Percentiles rank a stretch among this genome's conserved stretches.
Evolutionary conservation across 2,797 vertebrate genomes (phyloP).

Genomic region (Gambelia wislizenii): DNA sequence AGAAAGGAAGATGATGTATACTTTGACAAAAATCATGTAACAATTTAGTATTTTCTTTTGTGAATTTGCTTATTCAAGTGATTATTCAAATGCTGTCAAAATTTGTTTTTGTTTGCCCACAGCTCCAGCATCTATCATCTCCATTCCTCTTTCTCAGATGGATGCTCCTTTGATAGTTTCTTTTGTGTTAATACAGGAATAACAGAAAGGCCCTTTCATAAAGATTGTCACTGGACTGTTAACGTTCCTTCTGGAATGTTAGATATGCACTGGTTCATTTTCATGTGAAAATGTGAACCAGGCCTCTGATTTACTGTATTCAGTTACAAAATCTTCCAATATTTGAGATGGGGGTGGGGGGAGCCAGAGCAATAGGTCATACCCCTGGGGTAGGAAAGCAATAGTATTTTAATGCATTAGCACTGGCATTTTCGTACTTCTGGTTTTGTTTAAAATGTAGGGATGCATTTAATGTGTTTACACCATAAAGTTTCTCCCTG

Average conservation of each 20-base stretch:
- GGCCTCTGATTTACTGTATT: not conserved
- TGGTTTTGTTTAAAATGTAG: constrained; percentile 20
- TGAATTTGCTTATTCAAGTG: not conserved
- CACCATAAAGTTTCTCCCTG: constrained; percentile 15
- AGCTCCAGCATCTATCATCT: not conserved
- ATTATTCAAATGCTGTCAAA: not conserved
- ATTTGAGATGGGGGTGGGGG: too few species aligned
- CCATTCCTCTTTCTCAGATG: not conserved
- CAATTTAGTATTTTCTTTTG: not conserved
- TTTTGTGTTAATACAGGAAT: not conserved
- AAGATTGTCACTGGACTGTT: not conserved
- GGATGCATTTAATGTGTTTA: constrained; percentile 30
- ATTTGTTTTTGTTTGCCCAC: not conserved
- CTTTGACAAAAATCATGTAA: too few species aligned
- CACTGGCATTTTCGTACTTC: not conserved
- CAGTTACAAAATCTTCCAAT: not conserved
- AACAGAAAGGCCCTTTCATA: not conserved
- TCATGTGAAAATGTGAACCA: not conserved
- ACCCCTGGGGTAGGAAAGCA: too few species aligned
- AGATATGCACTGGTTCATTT: not conserved
- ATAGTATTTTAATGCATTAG: not conserved
- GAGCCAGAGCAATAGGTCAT: not conserved
- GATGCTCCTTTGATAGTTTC: not conserved
- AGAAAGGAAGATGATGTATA: too few species aligned
- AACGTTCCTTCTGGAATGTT: not conserved